Evolutionary conservation across 2,113 vertebrate species (phyloP).

Genomic region (Taurulus bubalis): DNA sequence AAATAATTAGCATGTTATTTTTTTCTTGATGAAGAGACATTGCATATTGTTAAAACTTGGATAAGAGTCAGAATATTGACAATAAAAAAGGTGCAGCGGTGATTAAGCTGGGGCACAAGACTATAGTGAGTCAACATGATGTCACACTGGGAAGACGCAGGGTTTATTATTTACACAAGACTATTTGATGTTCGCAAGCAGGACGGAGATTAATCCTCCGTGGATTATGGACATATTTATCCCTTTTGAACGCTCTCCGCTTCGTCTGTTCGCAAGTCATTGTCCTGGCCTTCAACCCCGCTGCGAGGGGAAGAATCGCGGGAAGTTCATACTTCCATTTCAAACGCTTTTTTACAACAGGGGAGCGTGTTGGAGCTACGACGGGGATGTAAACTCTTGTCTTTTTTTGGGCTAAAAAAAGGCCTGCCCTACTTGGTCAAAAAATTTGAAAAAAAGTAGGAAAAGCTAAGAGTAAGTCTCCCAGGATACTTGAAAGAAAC

Average conservation of each 20-base stretch:
- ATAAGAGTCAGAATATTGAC: background rate
- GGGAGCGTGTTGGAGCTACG: constrained; percentile 25
- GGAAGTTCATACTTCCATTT: constrained; percentile 70
- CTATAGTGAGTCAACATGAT: background rate
- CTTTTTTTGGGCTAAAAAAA: constrained; percentile 1
- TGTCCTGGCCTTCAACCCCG: constrained; percentile 66
- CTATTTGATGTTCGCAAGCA: constrained; percentile 17
- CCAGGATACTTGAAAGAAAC: constrained; percentile 52
- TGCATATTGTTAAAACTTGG: background rate
- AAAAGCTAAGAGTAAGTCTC: constrained; percentile 30
- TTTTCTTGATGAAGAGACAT: background rate
- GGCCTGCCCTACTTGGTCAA: background rate
- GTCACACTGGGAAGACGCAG: background rate
- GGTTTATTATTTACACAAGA: constrained; percentile 10
- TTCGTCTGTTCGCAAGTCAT: constrained; percentile 39
- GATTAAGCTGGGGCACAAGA: background rate
- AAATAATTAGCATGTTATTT: background rate
- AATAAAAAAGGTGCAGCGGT: background rate
- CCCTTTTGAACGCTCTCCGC: constrained; percentile 23
- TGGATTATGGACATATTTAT: constrained; percentile 27
- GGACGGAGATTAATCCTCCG: constrained; percentile 4
- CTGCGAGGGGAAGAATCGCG: constrained; percentile 77
- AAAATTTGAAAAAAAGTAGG: background rate
- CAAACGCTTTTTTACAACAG: constrained; percentile 52
- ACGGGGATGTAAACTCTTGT: background rate